Evolutionary conservation across 2,113 vertebrate genomes (phyloP).

Genomic region (Pollachius pollachius): DNA sequence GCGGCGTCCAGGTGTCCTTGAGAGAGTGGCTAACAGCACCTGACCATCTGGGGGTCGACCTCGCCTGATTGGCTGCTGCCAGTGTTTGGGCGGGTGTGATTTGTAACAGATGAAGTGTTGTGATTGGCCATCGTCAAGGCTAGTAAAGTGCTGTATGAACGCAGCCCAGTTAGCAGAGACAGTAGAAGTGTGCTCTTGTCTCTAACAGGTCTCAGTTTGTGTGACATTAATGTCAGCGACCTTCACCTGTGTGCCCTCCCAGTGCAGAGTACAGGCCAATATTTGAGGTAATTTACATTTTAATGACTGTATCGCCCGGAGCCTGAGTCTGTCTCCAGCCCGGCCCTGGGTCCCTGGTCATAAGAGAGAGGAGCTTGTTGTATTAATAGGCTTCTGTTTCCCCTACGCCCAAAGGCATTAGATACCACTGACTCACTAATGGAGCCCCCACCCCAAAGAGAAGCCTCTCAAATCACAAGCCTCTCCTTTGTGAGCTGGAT

Average conservation of each 20-base stretch:
- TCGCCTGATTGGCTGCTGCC: no score
- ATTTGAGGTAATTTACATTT: slow-evolving; percentile 33
- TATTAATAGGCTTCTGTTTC: slow-evolving; percentile 58
- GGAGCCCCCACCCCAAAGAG: slow-evolving; percentile 20
- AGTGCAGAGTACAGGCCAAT: slow-evolving; percentile 4
- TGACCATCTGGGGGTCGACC: no score
- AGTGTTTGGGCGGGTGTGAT: no score
- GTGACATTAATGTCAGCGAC: not conserved
- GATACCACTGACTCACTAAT: slow-evolving; percentile 30
- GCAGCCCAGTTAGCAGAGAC: no score
- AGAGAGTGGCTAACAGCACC: no score
- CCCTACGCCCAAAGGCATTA: slow-evolving; percentile 39
- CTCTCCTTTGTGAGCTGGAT: slow-evolving; percentile 36
- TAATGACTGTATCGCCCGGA: slow-evolving; percentile 37
- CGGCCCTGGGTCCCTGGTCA: not conserved
- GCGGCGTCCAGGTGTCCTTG: no score
- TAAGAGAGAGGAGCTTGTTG: slow-evolving; percentile 37
- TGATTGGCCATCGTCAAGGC: no score
- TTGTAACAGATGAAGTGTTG: no score
- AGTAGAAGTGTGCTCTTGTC: no score
- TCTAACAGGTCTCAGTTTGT: no score
- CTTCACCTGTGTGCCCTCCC: not conserved
- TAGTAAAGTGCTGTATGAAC: no score
- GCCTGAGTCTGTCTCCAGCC: slow-evolving; percentile 44
- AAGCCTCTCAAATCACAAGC: slow-evolving; percentile 9